Evolutionary conservation across 2,113 vertebrate genomes (phyloP), one percentile per base, ranked within the genome.

Genomic region (Dasyurus viverrinus): DNA sequence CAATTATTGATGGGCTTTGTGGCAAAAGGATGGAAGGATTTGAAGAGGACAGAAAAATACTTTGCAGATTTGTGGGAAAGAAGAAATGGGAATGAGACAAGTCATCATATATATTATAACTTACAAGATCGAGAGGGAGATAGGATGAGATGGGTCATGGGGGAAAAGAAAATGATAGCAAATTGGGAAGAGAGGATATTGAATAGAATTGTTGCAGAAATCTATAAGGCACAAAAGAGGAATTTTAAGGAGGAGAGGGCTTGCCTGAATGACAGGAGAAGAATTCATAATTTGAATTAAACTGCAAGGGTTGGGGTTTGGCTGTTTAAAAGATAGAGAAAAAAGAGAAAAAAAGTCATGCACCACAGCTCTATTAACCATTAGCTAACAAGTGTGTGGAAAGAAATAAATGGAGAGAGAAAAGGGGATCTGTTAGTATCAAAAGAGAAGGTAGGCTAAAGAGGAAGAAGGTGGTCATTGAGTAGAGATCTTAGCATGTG

Each of bases 261-360:
- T 22, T 6, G 54, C 91, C 54, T n/a, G 68, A 55, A 94, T 92
- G 92, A 19, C 22, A 90, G 94, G 94, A 90, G 47, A 42, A 94
- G 30, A 89, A 89, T 3, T 36, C 25, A 27, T 93, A 92, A 90
- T 89, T 1, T 93, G 26, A 94, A 93, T 7, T n/a, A n/a, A 55
- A 55, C 48, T 94, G 53, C 14, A 47, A 57, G 11, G 53, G 0
- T 23, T 53, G 36, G 46, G 12, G n/a, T 89, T 30, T 89, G 27
- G 57, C 84, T 84, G 52, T 48, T 90, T 90, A 94, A 90, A 46
- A 95, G 54, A 84, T 52, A 57, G 36, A 91, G 1, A 42, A 90
- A 60, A 27, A 53, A 94, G 92, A 50, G 50, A 84, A 68, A 54
- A 57, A 92, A 94, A 84, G 90, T 95, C 48, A n/a, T 93, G 27